Evolutionary conservation across 2,113 vertebrate species (phyloP), one percentile per base, ranked within the genome.

Genomic region (Hippocampus mohnikei): DNA sequence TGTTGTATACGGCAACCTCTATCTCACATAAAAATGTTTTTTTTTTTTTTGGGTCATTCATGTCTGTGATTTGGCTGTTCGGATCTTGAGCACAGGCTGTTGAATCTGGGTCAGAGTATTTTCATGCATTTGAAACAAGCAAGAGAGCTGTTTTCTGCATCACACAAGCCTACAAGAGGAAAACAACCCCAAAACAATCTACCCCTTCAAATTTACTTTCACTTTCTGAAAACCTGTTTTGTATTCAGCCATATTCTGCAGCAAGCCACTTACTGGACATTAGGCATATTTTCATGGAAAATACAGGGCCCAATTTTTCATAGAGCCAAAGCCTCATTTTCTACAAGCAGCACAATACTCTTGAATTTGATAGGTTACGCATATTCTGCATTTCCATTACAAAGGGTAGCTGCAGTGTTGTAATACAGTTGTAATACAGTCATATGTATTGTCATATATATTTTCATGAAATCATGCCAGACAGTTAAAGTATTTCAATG

Each of bases 211-310:
- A 64, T 61, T 74, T 64, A 66, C 70, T 66, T 68, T 50, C 0
- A 60, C 42, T 68, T 59, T 66, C 56, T 67, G 69, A 73, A 56
- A 46, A 50, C 21, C 52, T 72, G 41, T 81, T 79, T 23, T 79
- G 63, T 62, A 69, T 80, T 71, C 69, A 75, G 61, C 4, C 55
- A 46, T 72, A 71, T 74, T 59, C 62, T 74, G 61, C 59, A 62
- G 12, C 15, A 21, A 62, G 66, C 73, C 69, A 69, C 79, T 78
- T 70, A 82, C 79, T 75, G 58, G 66, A 65, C 8, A 79, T 75
- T 44, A 42, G 81, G 46, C 15, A 18, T 11, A 42, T 42, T 42
- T 42, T 37, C 5, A 37, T 37, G 33, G 33, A 37, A 37, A 53
- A 23, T 13, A 69, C 74, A 82, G 50, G 11, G 46, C 15, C 67